Base-by-base conservation (phyloP, 2,888 invertebrate genomes). In the Cantharis nigra region DNA sequence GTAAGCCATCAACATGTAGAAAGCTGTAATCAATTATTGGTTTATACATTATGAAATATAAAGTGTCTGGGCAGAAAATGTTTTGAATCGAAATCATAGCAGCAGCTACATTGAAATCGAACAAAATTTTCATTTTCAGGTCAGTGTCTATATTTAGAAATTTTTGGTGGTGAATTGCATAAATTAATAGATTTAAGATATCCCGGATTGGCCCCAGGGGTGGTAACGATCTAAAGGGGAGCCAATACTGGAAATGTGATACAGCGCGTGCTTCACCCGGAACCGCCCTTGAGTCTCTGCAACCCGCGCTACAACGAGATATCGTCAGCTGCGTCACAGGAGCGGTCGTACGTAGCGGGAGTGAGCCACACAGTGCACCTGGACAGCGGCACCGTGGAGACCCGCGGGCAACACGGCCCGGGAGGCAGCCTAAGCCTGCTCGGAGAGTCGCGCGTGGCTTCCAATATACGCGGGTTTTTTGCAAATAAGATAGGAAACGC, bases 401-500 rank as follows among this genome's bases (percentile, higher is more conserved):
- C 84, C 82, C 85, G 85, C 85, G 85, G 86, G 83, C 85, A 85
- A 80, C 84, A 85, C 83, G 87, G 85, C 84, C 87, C 87, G 85
- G 85, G 86, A 84, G 87, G 87, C 87, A 85, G 84, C 84, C 91
- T 93, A 89, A 91, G 93, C 89, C 91, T 93, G 84, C 92, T 93
- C 88, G 91, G 93, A 87, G 92, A 88, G 78, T 86, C 92, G 88
- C 91, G 93, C 85, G 93, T 94, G 86, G 94, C 94, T 87, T 92
- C 91, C 89, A 93, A 93, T 89, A 92, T 94, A 89, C 91, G 92
- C 87, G 94, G 94, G 85, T 94, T 92, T 90, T 91, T 94, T 84
- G 90, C 92, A 86, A 92, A 91, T 89, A 91, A 92, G 86, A 91
- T 93, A 88, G 90, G 92, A 88, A 91, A 92, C 87, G 90, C 92